These are phyloP conservation scores for Simalia tracyae DNA, from an alignment of 2,797 vertebrate species.

Conservation along the genomic window DNA sequence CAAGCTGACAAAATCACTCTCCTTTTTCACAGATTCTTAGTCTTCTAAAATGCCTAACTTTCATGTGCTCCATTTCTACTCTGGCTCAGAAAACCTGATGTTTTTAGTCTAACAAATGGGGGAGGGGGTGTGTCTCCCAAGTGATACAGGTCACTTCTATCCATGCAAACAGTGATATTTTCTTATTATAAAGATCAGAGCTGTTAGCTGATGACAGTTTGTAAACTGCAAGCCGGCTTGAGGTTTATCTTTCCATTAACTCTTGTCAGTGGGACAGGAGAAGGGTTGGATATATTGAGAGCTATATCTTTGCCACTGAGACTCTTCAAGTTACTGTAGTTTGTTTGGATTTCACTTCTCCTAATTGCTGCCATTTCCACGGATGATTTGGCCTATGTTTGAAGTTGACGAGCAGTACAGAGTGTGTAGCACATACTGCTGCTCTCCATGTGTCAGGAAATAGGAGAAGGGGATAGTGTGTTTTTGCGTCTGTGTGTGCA, in stretches of 20 bases:
- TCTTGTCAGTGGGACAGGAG: constrained; percentile 28
- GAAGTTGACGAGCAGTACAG: constrained; percentile 58
- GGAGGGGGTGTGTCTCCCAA: not conserved
- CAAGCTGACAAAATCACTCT: not conserved
- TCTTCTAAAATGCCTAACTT: not conserved
- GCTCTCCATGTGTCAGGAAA: constrained; percentile 62
- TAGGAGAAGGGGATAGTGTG: constrained; percentile 35
- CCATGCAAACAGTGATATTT: constrained; percentile 53
- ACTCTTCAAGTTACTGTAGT: constrained; percentile 48
- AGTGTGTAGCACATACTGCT: constrained; percentile 54
- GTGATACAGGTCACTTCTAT: constrained; percentile 53
- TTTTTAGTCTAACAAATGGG: not conserved
- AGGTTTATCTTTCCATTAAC: constrained; percentile 63
- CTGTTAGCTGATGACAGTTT: constrained; percentile 61
- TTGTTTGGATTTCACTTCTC: constrained; percentile 61
- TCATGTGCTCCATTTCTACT: not conserved
- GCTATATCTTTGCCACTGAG: constrained; percentile 46
- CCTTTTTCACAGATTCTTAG: not conserved
- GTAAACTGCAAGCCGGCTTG: constrained; percentile 60
- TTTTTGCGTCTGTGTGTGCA: constrained; percentile 13
- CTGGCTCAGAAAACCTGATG: not conserved
- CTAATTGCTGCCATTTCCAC: constrained; percentile 60
- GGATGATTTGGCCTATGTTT: constrained; percentile 58
- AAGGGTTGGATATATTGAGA: not conserved
- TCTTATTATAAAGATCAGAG: constrained; percentile 40